phyloP scores from a whole-genome alignment of 2,797 vertebrate species.

The Poeciliopsis presidionis region DNA sequence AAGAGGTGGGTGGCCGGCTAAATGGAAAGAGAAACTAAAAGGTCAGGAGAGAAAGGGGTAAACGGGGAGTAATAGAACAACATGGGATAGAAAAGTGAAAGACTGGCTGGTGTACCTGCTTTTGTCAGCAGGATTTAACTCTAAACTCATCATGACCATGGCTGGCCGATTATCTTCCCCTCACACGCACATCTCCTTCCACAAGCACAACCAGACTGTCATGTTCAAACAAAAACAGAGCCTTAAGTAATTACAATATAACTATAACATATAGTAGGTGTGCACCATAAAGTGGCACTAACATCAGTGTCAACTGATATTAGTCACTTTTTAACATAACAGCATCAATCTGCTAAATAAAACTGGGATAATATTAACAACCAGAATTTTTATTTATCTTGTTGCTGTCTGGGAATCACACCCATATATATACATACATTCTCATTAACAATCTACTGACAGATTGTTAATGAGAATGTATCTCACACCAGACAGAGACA shows the following conservation, averaged over 20 bases:
- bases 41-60: slow-evolving; percentile 40
- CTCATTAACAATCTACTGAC: background rate
- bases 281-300: too few species aligned
- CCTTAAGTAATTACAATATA: background rate
- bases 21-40: slow-evolving; percentile 55
- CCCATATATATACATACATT: background rate
- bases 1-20: slow-evolving; percentile 26
- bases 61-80: slow-evolving; percentile 57
- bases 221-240: slow-evolving; percentile 6
- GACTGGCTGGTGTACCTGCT: slow-evolving; percentile 46
- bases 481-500: too few species aligned
- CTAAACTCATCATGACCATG: slow-evolving; percentile 40
- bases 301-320: too few species aligned
- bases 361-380: too few species aligned
- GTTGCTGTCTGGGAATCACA: too few species aligned
- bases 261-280: background rate
- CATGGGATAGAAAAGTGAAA: slow-evolving; percentile 33
- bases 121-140: slow-evolving; percentile 49
- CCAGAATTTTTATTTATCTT: too few species aligned
- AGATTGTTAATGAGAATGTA: too few species aligned
- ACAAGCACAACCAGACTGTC: slow-evolving; percentile 7
- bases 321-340: too few species aligned
- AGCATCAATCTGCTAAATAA: too few species aligned
- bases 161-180: slow-evolving; percentile 30
- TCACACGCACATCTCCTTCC: background rate